phyloP scores from a whole-genome alignment of 2,888 invertebrate genomes.

The Apodemia duryi region DNA sequence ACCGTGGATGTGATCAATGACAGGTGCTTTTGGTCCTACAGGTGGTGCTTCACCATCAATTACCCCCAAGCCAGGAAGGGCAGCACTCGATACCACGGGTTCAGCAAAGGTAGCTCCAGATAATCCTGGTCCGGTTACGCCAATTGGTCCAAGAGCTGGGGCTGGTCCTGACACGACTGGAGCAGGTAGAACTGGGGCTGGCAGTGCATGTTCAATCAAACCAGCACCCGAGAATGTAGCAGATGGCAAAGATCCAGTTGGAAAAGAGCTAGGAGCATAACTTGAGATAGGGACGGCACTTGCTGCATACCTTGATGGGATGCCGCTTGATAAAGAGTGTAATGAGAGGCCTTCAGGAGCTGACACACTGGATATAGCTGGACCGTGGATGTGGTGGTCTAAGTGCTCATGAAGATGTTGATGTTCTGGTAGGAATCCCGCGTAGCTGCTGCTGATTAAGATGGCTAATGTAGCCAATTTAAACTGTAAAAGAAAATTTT shows the following conservation, averaged over 20 bases:
- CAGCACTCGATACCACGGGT: conserved; percentile 22
- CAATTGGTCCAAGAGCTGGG: conserved; percentile 11
- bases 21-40: conserved; percentile 55
- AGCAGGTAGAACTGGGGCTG: conserved; percentile 13
- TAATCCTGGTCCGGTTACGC: conserved; percentile 14
- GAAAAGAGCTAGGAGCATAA: conserved; percentile 66
- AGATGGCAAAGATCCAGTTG: conserved; percentile 63
- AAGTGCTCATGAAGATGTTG: conserved; percentile 36
- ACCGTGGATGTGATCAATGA: conserved; percentile 63
- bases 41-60: conserved; percentile 46
- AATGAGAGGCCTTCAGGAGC: conserved; percentile 20
- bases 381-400: conserved; percentile 29
- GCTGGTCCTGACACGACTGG: conserved; percentile 1
- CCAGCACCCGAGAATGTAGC: conserved; percentile 54
- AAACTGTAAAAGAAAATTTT: conserved; percentile 50
- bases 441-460: conserved; percentile 60
- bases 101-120: conserved; percentile 26
- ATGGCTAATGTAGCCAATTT: conserved; percentile 65
- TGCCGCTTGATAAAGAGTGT: conserved; percentile 19
- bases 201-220: conserved; percentile 28
- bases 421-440: conserved; percentile 53
- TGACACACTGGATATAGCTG: conserved; percentile 28
- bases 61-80: conserved; percentile 24
- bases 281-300: conserved; percentile 42
- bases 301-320: conserved; percentile 32